phyloP scores from a whole-genome alignment of 2,888 invertebrate genomes.

The Drosophila rubida region DNA sequence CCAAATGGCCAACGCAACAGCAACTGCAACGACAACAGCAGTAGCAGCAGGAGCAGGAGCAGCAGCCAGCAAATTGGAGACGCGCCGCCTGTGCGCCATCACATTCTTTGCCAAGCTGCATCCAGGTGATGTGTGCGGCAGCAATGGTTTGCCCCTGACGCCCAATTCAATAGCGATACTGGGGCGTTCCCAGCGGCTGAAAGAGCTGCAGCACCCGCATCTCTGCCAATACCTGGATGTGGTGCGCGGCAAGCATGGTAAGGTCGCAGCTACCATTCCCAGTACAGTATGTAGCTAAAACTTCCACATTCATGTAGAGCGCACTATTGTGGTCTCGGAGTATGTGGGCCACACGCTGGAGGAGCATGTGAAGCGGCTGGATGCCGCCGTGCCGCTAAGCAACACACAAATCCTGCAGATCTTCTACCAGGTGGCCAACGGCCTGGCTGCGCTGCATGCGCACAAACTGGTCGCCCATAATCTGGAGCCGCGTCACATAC shows the following conservation, averaged over 20 bases:
- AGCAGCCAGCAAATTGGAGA: conserved; percentile 36
- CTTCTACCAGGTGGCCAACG: conserved; percentile 90
- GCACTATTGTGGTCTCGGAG: conserved; percentile 93
- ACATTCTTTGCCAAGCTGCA: conserved; percentile 97
- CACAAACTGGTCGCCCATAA: conserved; percentile 92
- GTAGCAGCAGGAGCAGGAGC: conserved; percentile 14
- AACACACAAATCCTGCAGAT: conserved; percentile 87
- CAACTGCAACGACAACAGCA: conserved; percentile 31
- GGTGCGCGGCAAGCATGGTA: conserved; percentile 97
- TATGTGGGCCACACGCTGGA: conserved; percentile 89
- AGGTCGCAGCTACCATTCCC: conserved; percentile 25
- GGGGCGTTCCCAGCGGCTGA: conserved; percentile 93
- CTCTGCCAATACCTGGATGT: conserved; percentile 96
- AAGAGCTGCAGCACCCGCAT: conserved; percentile 91
- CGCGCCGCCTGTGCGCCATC: conserved; percentile 89
- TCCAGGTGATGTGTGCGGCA: conserved; percentile 95
- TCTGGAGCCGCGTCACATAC: conserved; percentile 92
- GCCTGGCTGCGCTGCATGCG: conserved; percentile 90
- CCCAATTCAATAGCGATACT: conserved; percentile 98
- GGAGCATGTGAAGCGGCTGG: conserved; percentile 85
- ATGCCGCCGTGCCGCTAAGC: conserved; percentile 71
- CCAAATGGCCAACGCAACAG: conserved; percentile 52
- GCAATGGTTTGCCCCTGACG: conserved; percentile 97
- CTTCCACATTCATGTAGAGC: conserved; percentile 84
- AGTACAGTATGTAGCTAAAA: too few species aligned